These are phyloP conservation scores for Sinocyclocheilus anshuiensis DNA, from an alignment of 2,113 vertebrate species.

Conservation along the genomic window DNA sequence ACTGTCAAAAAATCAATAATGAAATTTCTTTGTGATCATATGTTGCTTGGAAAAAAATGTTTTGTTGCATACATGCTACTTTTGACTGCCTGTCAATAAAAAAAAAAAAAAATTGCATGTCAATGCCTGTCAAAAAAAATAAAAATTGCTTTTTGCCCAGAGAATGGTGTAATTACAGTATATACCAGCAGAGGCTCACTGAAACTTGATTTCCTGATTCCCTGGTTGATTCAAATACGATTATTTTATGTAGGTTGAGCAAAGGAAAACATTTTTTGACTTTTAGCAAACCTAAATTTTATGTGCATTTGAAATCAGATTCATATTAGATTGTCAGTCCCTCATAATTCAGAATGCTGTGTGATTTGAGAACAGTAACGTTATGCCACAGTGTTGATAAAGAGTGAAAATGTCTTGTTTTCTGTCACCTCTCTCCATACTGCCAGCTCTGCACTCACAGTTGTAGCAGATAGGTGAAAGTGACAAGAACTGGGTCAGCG, in stretches of 20 bases:
- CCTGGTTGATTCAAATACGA: background rate
- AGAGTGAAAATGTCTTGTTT: background rate
- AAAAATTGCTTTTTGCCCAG: background rate
- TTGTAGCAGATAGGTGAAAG: background rate
- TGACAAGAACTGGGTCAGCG: slow-evolving; percentile 7
- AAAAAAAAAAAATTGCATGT: background rate
- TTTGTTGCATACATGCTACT: background rate
- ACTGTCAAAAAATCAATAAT: too few species aligned
- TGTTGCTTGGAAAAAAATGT: background rate
- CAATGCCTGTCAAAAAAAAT: background rate
- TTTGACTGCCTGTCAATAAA: background rate
- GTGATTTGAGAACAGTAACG: background rate
- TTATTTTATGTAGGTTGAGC: background rate
- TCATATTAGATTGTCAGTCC: background rate
- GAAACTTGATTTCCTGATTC: background rate
- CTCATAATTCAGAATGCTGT: background rate
- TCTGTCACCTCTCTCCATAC: slow-evolving; percentile 14
- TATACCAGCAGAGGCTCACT: background rate
- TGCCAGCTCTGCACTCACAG: background rate
- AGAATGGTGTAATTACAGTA: background rate
- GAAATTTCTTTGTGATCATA: background rate
- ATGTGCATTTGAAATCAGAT: background rate
- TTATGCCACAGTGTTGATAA: background rate
- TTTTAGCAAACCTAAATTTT: too few species aligned
- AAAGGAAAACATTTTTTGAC: background rate